Percentiles rank a stretch among this genome's conserved stretches.
Conservation (phyloP, 2,797 vertebrate species). For the Calcarius lapponicus region DNA sequence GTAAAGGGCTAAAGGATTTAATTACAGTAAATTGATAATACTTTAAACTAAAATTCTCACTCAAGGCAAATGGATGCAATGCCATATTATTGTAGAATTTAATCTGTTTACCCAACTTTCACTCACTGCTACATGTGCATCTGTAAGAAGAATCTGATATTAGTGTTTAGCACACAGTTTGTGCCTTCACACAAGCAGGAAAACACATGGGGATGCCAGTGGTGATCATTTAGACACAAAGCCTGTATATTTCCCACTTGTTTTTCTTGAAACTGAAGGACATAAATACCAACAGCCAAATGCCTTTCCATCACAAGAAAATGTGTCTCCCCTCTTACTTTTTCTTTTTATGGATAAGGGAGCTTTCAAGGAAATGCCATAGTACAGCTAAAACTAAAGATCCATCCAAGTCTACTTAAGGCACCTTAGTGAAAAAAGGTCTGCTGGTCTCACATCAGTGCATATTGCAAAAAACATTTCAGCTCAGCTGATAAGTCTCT, state of each 20-base stretch:
- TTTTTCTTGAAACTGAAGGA: background rate
- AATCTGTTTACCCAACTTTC: background rate
- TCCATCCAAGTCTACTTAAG: background rate
- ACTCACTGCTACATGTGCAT: background rate
- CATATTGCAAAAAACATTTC: slow-evolving; percentile 37
- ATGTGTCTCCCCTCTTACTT: background rate
- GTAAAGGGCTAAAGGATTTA: background rate
- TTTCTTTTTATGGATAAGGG: slow-evolving; percentile 14
- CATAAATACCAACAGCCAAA: background rate
- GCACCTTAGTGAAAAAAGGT: slow-evolving; percentile 26
- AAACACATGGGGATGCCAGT: background rate
- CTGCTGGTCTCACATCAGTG: slow-evolving; percentile 52
- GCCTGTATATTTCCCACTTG: background rate
- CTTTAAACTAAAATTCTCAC: background rate
- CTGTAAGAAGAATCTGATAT: background rate
- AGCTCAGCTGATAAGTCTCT: slow-evolving; percentile 33
- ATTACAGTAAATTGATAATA: background rate
- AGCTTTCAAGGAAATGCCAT: slow-evolving; percentile 59
- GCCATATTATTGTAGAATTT: background rate
- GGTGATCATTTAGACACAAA: background rate
- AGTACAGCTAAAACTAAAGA: slow-evolving; percentile 40
- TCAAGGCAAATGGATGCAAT: background rate
- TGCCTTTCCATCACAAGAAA: slow-evolving; percentile 16
- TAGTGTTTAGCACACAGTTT: background rate
- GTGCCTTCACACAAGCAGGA: background rate